Percentiles rank a stretch among this genome's conserved stretches.
These are phyloP conservation scores for Sebastes steindachneri DNA, from an alignment of 2,797 vertebrate species.

Conservation along the genomic window DNA sequence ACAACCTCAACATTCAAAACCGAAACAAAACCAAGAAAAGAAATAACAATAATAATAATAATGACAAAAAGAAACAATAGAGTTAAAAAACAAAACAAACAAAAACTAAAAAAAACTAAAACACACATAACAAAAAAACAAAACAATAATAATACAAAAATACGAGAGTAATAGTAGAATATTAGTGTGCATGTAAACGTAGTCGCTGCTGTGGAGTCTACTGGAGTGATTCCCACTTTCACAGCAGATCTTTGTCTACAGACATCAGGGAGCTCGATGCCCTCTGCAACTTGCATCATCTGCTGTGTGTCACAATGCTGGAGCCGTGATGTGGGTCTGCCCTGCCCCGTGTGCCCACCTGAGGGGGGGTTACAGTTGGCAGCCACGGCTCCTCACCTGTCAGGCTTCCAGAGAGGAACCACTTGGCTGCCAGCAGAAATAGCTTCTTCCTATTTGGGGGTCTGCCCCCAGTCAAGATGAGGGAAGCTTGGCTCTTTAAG, in stretches of 20 bases:
- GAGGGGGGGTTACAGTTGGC: conserved; percentile 70
- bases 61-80: too few species aligned
- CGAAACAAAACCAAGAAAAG: too few species aligned
- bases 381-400: conserved; percentile 63
- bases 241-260: conserved; percentile 34
- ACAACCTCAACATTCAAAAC: too few species aligned
- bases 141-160: too few species aligned
- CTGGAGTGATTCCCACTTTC: not conserved
- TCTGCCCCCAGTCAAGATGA: conserved; percentile 75
- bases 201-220: not conserved
- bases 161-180: too few species aligned
- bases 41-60: too few species aligned
- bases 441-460: conserved; percentile 67
- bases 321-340: conserved; percentile 39
- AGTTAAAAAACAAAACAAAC: too few species aligned
- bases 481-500: conserved; percentile 81
- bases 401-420: conserved; percentile 68
- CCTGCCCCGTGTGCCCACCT: conserved; percentile 62
- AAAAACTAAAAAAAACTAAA: too few species aligned
- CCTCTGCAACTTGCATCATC: conserved; percentile 58
- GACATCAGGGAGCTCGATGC: conserved; percentile 28
- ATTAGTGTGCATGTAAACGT: too few species aligned
- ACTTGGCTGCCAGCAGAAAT: conserved; percentile 72
- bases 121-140: too few species aligned
- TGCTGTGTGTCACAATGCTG: conserved; percentile 65